phyloP scores from a whole-genome alignment of 2,113 vertebrate species.

The Gallinago paraguaiae region DNA sequence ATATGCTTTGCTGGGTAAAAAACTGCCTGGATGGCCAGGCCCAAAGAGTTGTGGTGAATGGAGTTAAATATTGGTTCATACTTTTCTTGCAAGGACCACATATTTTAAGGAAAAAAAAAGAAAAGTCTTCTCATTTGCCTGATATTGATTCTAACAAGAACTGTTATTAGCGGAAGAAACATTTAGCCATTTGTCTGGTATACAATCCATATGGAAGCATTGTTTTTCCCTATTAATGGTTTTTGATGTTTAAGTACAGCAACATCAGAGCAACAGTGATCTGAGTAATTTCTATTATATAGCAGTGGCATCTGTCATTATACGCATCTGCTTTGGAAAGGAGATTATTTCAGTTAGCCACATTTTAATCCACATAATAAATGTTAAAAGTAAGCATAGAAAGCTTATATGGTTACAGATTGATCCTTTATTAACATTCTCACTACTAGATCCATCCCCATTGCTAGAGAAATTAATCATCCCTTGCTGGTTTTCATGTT shows the following conservation, averaged over 20 bases:
- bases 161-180: neutral
- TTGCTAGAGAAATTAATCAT: neutral
- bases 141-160: neutral
- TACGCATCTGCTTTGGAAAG: neutral
- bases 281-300: neutral
- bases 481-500: neutral
- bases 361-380: slow-evolving; percentile 43
- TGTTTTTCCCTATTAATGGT: neutral
- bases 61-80: neutral
- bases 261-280: neutral
- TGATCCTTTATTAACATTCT: slow-evolving; percentile 38
- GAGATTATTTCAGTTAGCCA: slow-evolving; percentile 41
- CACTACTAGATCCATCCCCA: neutral
- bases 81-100: neutral
- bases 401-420: slow-evolving; percentile 15
- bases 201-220: neutral
- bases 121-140: neutral
- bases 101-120: neutral
- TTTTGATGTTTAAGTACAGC: neutral
- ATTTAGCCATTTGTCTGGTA: neutral
- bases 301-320: slow-evolving; percentile 26
- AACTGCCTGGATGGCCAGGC: neutral
- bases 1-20: neutral
- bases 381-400: slow-evolving; percentile 10
- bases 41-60: neutral